Base-by-base conservation (phyloP, 2,113 vertebrate genomes). In the Amazona vittata region DNA sequence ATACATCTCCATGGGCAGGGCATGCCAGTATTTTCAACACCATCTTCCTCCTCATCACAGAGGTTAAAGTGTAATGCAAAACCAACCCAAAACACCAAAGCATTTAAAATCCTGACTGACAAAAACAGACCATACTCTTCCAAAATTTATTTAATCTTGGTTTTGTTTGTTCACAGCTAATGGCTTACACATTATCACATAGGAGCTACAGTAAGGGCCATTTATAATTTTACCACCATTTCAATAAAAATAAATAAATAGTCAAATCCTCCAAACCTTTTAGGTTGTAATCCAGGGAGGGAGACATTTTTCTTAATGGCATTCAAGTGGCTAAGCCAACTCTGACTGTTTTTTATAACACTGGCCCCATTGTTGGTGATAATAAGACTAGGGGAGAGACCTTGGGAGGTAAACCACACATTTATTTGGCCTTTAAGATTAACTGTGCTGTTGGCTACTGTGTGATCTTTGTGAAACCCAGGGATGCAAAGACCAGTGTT, bases 371-470 rank as follows among this genome's bases (percentile, higher is more conserved):
- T 95, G 89, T 97, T 94, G 80, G 25, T 85, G 71, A 96, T 82
- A 94, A 71, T 52, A 96, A 94, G 70, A 76, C 24, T 29, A 50
- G 62, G 46, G 68, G 37, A 93, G 85, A 85, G 60, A 96, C 70
- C 69, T 73, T 81, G 86, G 83, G 75, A 97, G 86, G 63, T 77
- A 96, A 96, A 96, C 82, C 64, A 91, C 87, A 92, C 46, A 35
- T 92, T 96, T 90, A 95, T 78, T 77, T 88, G 79, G 43, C 29
- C 83, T 95, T 94, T 96, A 95, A 93, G 84, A 50, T 92, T 96
- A 91, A 94, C 70, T 90, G 91, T 59, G 47, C 41, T 70, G 74
- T 71, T 97, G 81, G 76, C 37, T 95, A 57, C 77, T 84, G 75
- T 57, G 83, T 87, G 81, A 96, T 80, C 80, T 94, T 95, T 96